phyloP scores from a whole-genome alignment of 2,888 invertebrate genomes.

The Colostygia pectinataria region DNA sequence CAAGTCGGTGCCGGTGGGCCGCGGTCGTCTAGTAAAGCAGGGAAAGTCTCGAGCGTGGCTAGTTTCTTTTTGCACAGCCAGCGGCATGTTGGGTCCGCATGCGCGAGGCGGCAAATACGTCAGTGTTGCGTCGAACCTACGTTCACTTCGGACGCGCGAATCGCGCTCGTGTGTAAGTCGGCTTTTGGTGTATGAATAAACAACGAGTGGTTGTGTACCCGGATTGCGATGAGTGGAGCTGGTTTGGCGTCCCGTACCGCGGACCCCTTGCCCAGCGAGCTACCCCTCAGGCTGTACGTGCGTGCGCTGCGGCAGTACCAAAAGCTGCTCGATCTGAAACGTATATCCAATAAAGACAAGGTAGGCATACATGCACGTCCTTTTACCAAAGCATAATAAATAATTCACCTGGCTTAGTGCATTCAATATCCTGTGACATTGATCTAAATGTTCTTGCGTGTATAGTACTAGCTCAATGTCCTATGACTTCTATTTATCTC shows the following conservation, averaged over 20 bases:
- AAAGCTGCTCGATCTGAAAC: constrained; percentile 82
- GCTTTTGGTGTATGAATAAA: constrained; percentile 59
- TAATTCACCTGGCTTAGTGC: constrained; percentile 30
- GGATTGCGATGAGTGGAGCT: constrained; percentile 65
- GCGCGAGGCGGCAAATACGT: constrained; percentile 66
- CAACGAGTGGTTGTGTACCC: constrained; percentile 55
- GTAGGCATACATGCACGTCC: constrained; percentile 56
- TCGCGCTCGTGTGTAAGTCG: constrained; percentile 59
- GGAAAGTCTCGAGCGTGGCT: constrained; percentile 69
- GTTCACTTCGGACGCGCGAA: constrained; percentile 81
- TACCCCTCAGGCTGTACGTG: constrained; percentile 80
- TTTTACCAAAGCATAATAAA: constrained; percentile 19
- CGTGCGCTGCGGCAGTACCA: constrained; percentile 85
- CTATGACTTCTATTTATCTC: constrained; percentile 23
- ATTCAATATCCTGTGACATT: constrained; percentile 27
- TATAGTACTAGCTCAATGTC: constrained; percentile 26
- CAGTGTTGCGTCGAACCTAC: constrained; percentile 75
- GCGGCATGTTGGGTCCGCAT: constrained; percentile 62
- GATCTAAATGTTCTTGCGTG: too few species aligned
- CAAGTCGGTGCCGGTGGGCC: constrained; percentile 58
- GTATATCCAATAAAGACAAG: constrained; percentile 78
- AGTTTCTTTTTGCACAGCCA: constrained; percentile 76
- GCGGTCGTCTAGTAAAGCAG: constrained; percentile 47
- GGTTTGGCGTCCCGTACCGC: constrained; percentile 66
- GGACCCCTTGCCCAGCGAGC: constrained; percentile 58